Conservation (phyloP, 2,797 vertebrate species). For the Gobio occitaniae region DNA sequence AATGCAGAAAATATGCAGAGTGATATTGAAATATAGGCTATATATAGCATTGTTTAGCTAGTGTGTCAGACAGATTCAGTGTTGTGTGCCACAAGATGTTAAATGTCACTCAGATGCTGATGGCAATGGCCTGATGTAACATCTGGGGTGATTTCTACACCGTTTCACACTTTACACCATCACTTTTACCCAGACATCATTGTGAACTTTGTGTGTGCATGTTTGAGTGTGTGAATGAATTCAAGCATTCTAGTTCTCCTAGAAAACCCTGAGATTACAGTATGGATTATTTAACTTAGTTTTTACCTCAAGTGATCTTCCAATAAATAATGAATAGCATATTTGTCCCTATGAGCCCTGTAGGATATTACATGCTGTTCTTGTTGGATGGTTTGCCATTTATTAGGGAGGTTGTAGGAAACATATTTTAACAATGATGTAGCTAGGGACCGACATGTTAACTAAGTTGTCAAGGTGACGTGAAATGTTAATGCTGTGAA, state of each 20-base stretch:
- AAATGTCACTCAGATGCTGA: conserved; percentile 20
- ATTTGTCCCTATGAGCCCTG: conserved; percentile 1
- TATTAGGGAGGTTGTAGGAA: background rate
- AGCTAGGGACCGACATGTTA: background rate
- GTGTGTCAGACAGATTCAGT: conserved; percentile 3
- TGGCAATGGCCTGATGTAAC: conserved; percentile 1
- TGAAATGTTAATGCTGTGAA: conserved; percentile 25
- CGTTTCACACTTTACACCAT: background rate
- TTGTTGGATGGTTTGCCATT: background rate
- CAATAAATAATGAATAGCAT: background rate
- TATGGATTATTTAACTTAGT: background rate
- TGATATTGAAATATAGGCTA: background rate
- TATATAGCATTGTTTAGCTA: conserved; percentile 17
- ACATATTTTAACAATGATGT: conserved; percentile 8
- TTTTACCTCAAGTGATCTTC: conserved; percentile 5
- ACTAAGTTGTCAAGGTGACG: conserved; percentile 28
- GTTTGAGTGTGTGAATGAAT: background rate
- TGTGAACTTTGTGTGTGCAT: background rate
- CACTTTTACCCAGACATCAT: conserved; percentile 11
- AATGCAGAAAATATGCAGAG: background rate
- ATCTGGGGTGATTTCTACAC: conserved; percentile 24
- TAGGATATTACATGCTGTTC: conserved; percentile 10
- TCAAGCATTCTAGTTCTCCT: background rate
- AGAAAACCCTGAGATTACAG: background rate
- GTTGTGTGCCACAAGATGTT: conserved; percentile 7